Evolutionary conservation across 2,797 vertebrate genomes (phyloP), one percentile per base, ranked within the genome.

Genomic region (Tapera naevia): DNA sequence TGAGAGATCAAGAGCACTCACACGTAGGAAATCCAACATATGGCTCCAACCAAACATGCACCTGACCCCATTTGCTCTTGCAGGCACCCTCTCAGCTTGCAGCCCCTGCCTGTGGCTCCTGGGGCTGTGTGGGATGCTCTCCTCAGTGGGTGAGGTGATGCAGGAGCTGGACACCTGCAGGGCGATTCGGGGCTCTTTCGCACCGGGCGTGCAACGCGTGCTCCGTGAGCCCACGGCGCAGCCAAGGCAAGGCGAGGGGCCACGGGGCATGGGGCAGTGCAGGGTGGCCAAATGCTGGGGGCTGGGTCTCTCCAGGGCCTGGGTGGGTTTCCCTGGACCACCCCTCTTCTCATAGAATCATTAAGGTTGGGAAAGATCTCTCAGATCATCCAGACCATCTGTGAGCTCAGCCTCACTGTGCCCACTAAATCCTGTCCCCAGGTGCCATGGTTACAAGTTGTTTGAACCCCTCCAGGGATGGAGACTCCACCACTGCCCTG

Each of bases 141-240:
- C 18, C 46, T 25, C 0, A 0, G 6, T 23, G n/a, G 70, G 11
- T 1, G 0, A 0, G 6, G 48, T 25, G 80, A 30, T 1, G 3
- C 35, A 48, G 43, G 25, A 35, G n/a, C 14, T 53, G 57, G 45
- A 57, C 7, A 22, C 5, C 17, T 25, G 5, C 3, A 0, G 41
- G 53, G 23, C 25, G 13, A 27, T 32, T 17, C 41, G 6, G 78
- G 72, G 58, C 24, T 65, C 66, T 18, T 28, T 37, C 30, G 19
- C 62, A 19, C 56, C 1, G 3, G 43, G 10, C 0, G 13, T 7
- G 4, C 2, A 25, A 24, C 1, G 21, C 35, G 78, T 80, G 54
- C 60, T 37, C 1, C 6, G 7, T 15, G 60, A 73, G 51, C n/a
- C 6, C 23, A 7, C 4, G 4, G 61, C 10, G 3, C 17, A 30